Conservation (phyloP, 2,797 vertebrate species). For the Cirrhinus molitorella region DNA sequence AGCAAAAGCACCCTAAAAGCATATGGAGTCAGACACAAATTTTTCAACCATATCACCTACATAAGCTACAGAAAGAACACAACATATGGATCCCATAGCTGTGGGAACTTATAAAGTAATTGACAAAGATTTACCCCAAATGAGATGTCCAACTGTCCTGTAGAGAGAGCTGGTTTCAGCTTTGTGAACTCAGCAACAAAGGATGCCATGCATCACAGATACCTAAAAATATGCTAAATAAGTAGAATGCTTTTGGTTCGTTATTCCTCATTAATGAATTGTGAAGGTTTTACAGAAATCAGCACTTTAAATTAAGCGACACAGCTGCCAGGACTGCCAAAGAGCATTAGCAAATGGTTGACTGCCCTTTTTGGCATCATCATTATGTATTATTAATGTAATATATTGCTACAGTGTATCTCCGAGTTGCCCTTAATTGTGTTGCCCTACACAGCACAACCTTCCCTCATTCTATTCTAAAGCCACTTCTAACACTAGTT, state of each 20-base stretch:
- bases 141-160: neutral
- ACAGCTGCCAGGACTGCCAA: slow-evolving; percentile 22
- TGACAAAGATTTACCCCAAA: slow-evolving; percentile 4
- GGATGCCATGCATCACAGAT: neutral
- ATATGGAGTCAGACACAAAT: neutral
- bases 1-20: neutral
- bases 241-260: slow-evolving; percentile 1
- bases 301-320: slow-evolving; percentile 20
- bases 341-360: slow-evolving; percentile 32
- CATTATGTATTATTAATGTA: slow-evolving; percentile 30
- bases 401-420: slow-evolving; percentile 4
- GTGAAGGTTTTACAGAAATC: slow-evolving; percentile 28
- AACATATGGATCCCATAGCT: neutral
- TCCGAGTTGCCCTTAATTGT: neutral
- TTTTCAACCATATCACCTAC: neutral
- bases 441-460: slow-evolving; percentile 14
- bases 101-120: neutral
- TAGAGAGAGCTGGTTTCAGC: neutral
- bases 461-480: slow-evolving; percentile 13
- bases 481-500: slow-evolving; percentile 38
- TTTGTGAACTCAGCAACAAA: slow-evolving; percentile 11
- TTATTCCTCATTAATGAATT: slow-evolving; percentile 34
- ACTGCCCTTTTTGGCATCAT: slow-evolving; percentile 27
- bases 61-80: neutral
- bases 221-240: slow-evolving; percentile 21